Evolutionary conservation across 2,113 vertebrate species (phyloP), one percentile per base, ranked within the genome.

Genomic region (Callospermophilus lateralis): DNA sequence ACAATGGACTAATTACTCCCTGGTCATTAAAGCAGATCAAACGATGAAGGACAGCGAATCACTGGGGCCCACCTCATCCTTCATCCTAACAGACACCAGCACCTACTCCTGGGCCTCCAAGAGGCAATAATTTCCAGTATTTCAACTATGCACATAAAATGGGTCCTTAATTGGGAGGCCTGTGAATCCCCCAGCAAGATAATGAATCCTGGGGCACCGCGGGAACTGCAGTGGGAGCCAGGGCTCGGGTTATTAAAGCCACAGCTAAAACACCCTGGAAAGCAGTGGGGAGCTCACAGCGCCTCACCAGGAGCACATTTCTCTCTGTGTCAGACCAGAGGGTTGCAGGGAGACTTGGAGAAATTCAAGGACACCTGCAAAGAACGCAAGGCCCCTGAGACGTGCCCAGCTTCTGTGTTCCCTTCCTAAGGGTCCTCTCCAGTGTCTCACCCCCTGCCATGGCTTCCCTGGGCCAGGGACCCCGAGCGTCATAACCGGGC

Each of bases 1-100:
- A 83, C 83, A 95, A 89, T 72, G 76, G 79, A 51, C 93, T 94
- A 98, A 96, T 97, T 96, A 93, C 53, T 83, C 78, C 32, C 73
- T 55, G 78, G 94, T 90, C 90, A 89, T 96, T 90, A 96, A 96
- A 78, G 83, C 78, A 76, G 81, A 95, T 90, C 92, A 93, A 78
- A 84, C 4, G 65, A 72, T 93, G 77, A 96, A 97, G 96, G 97
- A 92, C 89, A 92, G 91, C 63, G 73, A 83, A 86, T 91, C 95
- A 32, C 73, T 32, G 78, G 91, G 53, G 72, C 13, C 86, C 84
- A 17, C 10, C 15, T 73, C 93, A 89, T 76, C 92, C 63, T 67
- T 95, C 86, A 70, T 86, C 85, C 92, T 78, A 63, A 53, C 79
- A 58, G 55, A 95, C 8, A 37, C 10, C 70, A 73, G 72, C 65